phyloP scores from a whole-genome alignment of 2,797 vertebrate genomes.

The Rhabdomys pumilio region DNA sequence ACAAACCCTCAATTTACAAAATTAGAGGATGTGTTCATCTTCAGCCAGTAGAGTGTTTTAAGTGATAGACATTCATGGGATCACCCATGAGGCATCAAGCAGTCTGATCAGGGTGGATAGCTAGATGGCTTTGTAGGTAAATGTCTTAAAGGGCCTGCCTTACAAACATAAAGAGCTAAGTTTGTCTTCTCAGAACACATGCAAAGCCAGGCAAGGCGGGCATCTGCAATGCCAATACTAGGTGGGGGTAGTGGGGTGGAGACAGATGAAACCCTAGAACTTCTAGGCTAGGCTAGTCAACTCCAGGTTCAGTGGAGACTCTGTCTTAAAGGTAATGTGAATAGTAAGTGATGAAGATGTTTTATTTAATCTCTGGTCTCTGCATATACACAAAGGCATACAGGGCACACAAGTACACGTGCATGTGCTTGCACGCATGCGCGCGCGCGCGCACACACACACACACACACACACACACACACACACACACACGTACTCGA shows the following conservation, averaged over 20 bases:
- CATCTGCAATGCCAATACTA: background rate
- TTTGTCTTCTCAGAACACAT: background rate
- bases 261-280: background rate
- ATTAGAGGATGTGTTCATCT: background rate
- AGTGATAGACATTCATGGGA: background rate
- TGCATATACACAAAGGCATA: background rate
- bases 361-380: background rate
- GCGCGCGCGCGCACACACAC: background rate
- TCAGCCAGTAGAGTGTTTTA: background rate
- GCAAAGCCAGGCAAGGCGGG: background rate
- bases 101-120: background rate
- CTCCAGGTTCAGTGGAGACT: background rate
- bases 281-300: background rate
- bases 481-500: background rate
- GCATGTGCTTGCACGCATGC: fast-evolving
- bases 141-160: background rate
- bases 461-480: background rate
- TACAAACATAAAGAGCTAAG: background rate
- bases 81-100: background rate
- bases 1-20: background rate
- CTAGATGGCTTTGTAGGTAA: background rate
- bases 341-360: background rate
- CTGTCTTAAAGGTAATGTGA: background rate
- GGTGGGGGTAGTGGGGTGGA: fast-evolving
- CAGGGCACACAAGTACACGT: no score